phyloP scores from a whole-genome alignment of 2,888 invertebrate genomes.

The Xestobium rufovillosum region DNA sequence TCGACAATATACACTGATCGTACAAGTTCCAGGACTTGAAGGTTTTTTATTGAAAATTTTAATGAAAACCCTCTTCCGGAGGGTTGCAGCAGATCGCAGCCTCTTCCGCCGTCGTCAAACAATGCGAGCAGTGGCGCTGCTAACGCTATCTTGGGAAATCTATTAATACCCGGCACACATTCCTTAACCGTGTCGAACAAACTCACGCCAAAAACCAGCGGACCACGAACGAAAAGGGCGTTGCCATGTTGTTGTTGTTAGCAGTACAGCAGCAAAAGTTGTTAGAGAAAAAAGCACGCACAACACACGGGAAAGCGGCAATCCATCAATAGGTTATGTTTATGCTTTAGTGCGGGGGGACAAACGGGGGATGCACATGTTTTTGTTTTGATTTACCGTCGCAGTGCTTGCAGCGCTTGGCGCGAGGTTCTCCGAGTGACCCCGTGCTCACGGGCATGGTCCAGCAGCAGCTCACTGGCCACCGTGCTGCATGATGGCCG shows the following conservation, averaged over 20 bases:
- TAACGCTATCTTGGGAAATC: constrained; percentile 27
- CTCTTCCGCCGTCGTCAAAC: no score
- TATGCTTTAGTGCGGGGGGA: no score
- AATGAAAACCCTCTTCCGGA: no score
- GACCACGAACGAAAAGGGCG: constrained; percentile 3
- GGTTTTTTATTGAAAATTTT: no score
- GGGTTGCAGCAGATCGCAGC: no score
- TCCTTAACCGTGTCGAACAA: constrained; percentile 26
- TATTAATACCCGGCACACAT: constrained; percentile 29
- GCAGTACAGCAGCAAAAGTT: no score
- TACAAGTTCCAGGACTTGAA: no score
- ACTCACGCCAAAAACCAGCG: constrained; percentile 27
- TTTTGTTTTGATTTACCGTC: constrained; percentile 71
- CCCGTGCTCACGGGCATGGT: constrained; percentile 59
- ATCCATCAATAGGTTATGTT: no score
- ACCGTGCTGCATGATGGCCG: constrained; percentile 33
- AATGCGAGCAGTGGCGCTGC: constrained; percentile 20
- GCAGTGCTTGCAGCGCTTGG: constrained; percentile 89
- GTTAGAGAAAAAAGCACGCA: no score
- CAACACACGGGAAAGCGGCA: no score
- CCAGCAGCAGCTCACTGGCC: constrained; percentile 27
- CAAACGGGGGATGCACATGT: no score
- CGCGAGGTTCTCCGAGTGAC: constrained; percentile 67
- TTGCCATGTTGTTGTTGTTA: constrained; percentile 1
- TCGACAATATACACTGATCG: no score